A percentile compares a stretch with the other conserved stretches of the same genome.
These are phyloP conservation scores for Gymnarchus niloticus DNA, from an alignment of 2,113 vertebrate genomes.

Conservation along the genomic window DNA sequence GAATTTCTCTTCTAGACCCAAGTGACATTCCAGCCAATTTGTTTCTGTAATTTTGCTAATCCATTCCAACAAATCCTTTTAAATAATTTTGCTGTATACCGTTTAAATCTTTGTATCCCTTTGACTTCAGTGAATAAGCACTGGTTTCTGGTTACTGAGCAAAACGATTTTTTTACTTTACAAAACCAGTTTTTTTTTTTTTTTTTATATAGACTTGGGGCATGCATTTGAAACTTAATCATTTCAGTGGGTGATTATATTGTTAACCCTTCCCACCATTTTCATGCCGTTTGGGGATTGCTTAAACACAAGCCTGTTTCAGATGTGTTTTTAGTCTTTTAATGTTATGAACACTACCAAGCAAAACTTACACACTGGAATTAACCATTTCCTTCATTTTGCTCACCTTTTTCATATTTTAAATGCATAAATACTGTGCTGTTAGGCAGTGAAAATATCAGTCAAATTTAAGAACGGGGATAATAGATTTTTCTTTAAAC, in stretches of 20 bases:
- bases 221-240: neutral
- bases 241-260: neutral
- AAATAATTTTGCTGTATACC: neutral
- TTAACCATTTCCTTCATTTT: neutral
- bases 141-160: neutral
- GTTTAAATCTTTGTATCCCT: neutral
- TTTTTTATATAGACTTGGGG: neutral
- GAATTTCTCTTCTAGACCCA: neutral
- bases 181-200: neutral
- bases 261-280: neutral
- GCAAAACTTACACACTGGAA: neutral
- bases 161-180: neutral
- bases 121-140: neutral
- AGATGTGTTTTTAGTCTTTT: no score
- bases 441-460: no score
- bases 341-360: neutral
- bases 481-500: neutral
- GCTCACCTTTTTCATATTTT: neutral
- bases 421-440: neutral
- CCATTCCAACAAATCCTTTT: neutral
- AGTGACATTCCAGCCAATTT: neutral
- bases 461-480: no score
- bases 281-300: neutral
- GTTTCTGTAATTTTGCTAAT: neutral
- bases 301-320: no score